Evolutionary conservation across 2,113 vertebrate species (phyloP), one percentile per base, ranked within the genome.

Genomic region (Psittacara wagleri): DNA sequence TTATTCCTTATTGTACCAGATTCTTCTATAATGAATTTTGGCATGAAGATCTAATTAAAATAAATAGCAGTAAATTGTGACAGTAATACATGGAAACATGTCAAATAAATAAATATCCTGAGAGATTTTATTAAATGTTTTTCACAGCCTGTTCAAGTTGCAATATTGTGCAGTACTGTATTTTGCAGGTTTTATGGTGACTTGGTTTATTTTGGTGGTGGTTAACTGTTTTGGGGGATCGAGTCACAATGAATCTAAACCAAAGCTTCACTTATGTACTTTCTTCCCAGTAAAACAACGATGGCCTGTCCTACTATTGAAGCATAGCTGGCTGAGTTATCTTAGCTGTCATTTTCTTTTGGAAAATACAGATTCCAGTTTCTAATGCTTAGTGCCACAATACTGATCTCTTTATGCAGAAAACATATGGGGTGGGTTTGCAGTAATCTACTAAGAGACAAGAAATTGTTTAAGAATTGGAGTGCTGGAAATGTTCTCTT

Each of bases 21-120:
- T 92, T 96, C 95, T 86, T 93, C 62, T 84, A 67, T 92, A 95
- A 94, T 94, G 67, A 96, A 87, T 95, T 97, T 97, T 97, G 95
- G 96, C 93, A 97, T 75, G 69, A 94, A 78, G 77, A 84, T 90
- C 55, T 96, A 96, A 97, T 97, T 96, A 96, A 96, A 79, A 87
- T 80, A 94, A 95, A 92, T 59, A 94, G 69, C 74, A 83, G 76
- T 90, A 73, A 46, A 84, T 79, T 17, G 75, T 94, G 94, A 85
- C 83, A 97, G 73, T 82, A 97, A 93, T 90, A 86, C 82, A 91
- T 92, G 44, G 54, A 95, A 96, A 51, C 13, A 67, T 75, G 51
- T 81, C 95, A 94, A 88, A 92, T 70, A 83, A 90, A 80, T 95
- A 86, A 94, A 90, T 73, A 35, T 77, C 48, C 86, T 88, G 67